phyloP scores from a whole-genome alignment of 1,140 invertebrate species.

The Eufriesea mexicana region DNA sequence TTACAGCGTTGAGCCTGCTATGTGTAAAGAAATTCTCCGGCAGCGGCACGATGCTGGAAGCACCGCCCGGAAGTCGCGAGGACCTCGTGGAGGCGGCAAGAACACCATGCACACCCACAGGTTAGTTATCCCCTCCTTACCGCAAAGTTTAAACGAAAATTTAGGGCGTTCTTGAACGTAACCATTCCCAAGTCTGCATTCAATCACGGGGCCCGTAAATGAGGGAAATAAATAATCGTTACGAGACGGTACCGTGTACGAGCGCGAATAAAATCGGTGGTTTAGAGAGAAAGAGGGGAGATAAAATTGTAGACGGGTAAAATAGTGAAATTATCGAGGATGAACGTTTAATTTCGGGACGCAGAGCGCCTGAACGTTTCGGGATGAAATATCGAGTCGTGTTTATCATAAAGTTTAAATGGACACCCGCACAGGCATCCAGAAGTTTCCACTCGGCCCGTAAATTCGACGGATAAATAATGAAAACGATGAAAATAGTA shows the following conservation, averaged over 20 bases:
- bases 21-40: slow-evolving; percentile 76
- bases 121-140: slow-evolving; percentile 53
- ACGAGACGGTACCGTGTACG: not conserved
- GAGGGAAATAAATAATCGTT: not conserved
- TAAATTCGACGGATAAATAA: slow-evolving; percentile 39
- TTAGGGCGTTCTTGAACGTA: slow-evolving; percentile 28
- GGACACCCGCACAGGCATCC: not conserved
- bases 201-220: too few relatives aligned
- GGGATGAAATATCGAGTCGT: not conserved
- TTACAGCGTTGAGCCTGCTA: slow-evolving; percentile 78
- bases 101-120: slow-evolving; percentile 77
- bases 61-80: slow-evolving; percentile 77
- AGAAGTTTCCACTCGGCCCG: not conserved
- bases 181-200: slow-evolving; percentile 2
- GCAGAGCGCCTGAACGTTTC: not conserved
- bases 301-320: not conserved
- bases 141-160: slow-evolving; percentile 49
- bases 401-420: slow-evolving; percentile 40
- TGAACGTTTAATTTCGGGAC: not conserved
- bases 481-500: slow-evolving; percentile 13
- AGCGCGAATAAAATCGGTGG: not conserved
- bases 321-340: not conserved
- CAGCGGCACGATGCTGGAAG: slow-evolving; percentile 76
- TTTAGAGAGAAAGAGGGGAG: not conserved
- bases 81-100: slow-evolving; percentile 78